Percentiles rank a stretch among this genome's conserved stretches.
These are phyloP conservation scores for Aphis gossypii DNA, from an alignment of 1,140 invertebrate species.

Conservation along the genomic window DNA sequence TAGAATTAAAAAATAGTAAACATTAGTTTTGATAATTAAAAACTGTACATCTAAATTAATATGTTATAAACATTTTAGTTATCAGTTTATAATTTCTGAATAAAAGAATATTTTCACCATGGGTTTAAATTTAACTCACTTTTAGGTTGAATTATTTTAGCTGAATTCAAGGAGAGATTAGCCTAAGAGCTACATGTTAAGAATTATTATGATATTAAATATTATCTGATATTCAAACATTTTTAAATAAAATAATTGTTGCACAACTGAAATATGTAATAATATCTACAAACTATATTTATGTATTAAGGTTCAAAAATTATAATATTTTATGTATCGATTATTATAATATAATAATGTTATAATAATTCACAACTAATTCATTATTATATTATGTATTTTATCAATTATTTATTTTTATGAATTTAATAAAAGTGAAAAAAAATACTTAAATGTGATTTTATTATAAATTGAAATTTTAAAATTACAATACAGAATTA, in stretches of 20 bases:
- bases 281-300: neutral
- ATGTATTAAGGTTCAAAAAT: neutral
- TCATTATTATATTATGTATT: neutral
- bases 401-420: neutral
- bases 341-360: neutral
- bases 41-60: neutral
- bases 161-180: neutral
- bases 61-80: neutral
- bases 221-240: neutral
- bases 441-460: neutral
- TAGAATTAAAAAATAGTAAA: conserved; percentile 22
- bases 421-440: conserved; percentile 11
- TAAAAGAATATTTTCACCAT: neutral
- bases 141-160: neutral
- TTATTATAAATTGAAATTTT: neutral
- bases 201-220: neutral
- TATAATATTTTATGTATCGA: neutral
- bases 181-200: neutral
- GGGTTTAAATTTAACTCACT: neutral
- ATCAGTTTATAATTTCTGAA: neutral
- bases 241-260: neutral
- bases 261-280: neutral
- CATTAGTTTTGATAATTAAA: neutral
- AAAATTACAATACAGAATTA: neutral
- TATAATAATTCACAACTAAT: neutral